phyloP scores from a whole-genome alignment of 1,140 invertebrate species.

The Propsilocerus akamusi region DNA sequence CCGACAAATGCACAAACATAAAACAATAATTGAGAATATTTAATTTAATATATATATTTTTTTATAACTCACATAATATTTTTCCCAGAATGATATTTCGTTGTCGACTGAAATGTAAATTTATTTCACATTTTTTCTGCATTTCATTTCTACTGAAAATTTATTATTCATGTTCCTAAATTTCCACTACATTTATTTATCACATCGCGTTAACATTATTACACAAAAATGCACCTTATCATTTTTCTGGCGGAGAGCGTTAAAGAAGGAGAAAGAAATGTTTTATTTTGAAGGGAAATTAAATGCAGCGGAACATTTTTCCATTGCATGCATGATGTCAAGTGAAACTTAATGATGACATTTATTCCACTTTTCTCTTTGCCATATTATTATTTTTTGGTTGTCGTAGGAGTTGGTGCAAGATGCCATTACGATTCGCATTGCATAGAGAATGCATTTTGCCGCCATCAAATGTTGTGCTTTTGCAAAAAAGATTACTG shows the following conservation, averaged over 20 bases:
- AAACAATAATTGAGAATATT: no score
- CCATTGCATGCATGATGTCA: background rate
- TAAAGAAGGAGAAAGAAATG: no score
- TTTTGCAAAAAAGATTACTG: conserved; percentile 5
- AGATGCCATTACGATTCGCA: conserved; percentile 5
- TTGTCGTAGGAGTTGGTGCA: background rate
- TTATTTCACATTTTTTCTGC: background rate
- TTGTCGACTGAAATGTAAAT: background rate
- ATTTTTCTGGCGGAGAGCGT: no score
- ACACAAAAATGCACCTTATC: no score
- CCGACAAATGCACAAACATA: no score
- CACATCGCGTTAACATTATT: conserved; percentile 1
- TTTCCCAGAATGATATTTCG: no score
- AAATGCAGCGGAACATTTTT: background rate
- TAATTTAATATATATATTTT: no score
- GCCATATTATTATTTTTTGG: background rate
- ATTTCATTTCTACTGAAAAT: background rate
- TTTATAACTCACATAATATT: background rate
- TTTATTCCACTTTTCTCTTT: background rate
- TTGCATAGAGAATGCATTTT: conserved; percentile 5
- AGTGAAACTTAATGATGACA: conserved; percentile 1
- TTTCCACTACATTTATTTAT: conserved; percentile 3
- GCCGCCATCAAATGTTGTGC: conserved; percentile 4
- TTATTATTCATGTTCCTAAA: conserved; percentile 1
- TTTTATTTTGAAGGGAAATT: no score